Conservation (phyloP, 2,797 vertebrate species). For the Rallus crepitans region DNA sequence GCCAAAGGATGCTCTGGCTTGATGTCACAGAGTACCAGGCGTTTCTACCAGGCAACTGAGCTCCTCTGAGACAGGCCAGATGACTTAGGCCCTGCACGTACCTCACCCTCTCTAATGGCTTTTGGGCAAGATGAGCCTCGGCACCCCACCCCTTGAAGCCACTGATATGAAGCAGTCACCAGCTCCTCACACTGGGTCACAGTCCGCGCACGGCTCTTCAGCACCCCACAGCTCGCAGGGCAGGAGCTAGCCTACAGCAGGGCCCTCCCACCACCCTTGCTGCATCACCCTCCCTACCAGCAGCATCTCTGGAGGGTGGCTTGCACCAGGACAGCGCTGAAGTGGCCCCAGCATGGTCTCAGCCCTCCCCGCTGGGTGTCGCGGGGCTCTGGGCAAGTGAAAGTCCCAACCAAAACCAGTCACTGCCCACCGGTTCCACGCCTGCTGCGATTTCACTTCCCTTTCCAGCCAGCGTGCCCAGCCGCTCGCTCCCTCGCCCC, state of each 20-base stretch:
- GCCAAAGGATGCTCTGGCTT: background rate
- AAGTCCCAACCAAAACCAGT: background rate
- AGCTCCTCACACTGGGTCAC: rapidly evolving
- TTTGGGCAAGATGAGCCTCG: background rate
- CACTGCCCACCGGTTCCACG: background rate
- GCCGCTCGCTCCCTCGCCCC: background rate
- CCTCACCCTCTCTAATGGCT: background rate
- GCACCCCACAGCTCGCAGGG: background rate
- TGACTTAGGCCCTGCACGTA: background rate
- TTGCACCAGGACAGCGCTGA: background rate
- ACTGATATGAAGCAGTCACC: rapidly evolving
- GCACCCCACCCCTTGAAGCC: background rate
- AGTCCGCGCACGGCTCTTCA: background rate
- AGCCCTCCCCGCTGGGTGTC: rapidly evolving
- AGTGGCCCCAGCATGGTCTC: background rate
- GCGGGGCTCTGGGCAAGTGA: background rate
- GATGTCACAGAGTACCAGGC: background rate
- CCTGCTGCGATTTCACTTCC: background rate
- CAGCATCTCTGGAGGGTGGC: background rate
- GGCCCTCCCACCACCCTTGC: rapidly evolving
- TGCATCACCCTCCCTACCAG: background rate
- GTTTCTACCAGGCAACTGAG: background rate
- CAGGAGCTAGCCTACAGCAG: background rate
- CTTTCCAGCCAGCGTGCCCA: background rate
- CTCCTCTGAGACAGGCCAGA: background rate